Base-by-base conservation (phyloP, 2,888 invertebrate genomes). In the Lepeophtheirus nordmannii region DNA sequence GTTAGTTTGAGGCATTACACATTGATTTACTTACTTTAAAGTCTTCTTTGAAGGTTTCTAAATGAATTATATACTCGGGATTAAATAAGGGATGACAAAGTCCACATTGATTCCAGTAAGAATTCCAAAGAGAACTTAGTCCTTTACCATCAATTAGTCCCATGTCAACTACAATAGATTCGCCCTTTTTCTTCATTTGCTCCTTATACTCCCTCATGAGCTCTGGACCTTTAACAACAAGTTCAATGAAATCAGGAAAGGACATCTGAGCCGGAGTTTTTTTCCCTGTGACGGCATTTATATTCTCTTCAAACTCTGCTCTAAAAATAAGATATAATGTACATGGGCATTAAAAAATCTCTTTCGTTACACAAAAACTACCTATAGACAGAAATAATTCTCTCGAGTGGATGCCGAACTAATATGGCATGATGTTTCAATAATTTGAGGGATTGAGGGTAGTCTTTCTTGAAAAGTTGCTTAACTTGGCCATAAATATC, bases 11-110 rank as follows among this genome's bases (percentile, higher is more conserved):
- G 2, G 53, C 8, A 30, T 30, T 30, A 30, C 30, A 30, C 2
- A 30, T 30, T 2, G 3, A 30, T 30, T 30, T 30, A 39, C 62
- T 17, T 46, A 63, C 63, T 5, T 14, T 23, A 17, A 20, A 20
- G 56, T 63, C 63, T 53, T 46, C 56, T 10, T 46, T 12, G 22
- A 23, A 14, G 12, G 40, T 41, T 10, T 63, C 63, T 11, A 53
- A 63, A 63, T 63, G 63, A 22, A 63, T 41, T n/a, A 63, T 63
- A 22, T 53, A 63, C n/a, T 63, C 30, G 38, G 63, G 63, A 22
- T 56, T 12, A 22, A 56, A 56, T 10, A 20, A n/a, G 22, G 63
- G 63, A 38, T 63, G n/a, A 53, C 63, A 63, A 56, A 63, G 56
- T 10, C 63, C 63, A 23, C 63, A 63, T 56, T 38, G 46, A 14